phyloP scores from a whole-genome alignment of 1,140 invertebrate genomes.

The Chironomus tepperi region DNA sequence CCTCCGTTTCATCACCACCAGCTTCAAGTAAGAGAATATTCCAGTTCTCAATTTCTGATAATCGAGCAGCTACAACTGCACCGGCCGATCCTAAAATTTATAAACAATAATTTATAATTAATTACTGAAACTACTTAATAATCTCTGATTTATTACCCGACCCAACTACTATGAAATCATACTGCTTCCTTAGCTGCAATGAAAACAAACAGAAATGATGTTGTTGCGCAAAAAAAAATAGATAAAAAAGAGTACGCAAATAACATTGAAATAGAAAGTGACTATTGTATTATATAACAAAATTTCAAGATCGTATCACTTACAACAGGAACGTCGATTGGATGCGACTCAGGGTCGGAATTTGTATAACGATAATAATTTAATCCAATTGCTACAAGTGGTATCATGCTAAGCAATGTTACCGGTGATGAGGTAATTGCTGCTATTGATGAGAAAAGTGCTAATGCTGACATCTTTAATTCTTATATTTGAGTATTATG shows the following conservation, averaged over 20 bases:
- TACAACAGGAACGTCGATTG: constrained; percentile 58
- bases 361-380: constrained; percentile 71
- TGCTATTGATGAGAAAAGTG: constrained; percentile 29
- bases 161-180: constrained; percentile 81
- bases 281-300: neutral
- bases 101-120: neutral
- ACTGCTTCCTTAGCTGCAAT: constrained; percentile 58
- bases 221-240: no score
- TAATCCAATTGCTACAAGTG: constrained; percentile 66
- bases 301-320: constrained; percentile 34
- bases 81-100: constrained; percentile 57
- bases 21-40: constrained; percentile 75
- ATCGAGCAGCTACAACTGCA: constrained; percentile 80
- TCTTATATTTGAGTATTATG: neutral
- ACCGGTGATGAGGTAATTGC: constrained; percentile 42
- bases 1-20: constrained; percentile 70
- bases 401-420: constrained; percentile 62
- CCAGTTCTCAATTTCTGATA: constrained; percentile 72
- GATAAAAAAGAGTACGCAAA: neutral
- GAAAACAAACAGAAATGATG: constrained; percentile 18
- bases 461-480: neutral
- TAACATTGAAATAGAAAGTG: neutral
- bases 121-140: no score
- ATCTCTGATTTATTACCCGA: constrained; percentile 53
- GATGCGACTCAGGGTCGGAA: constrained; percentile 71